Evolutionary conservation across 2,888 invertebrate species (phyloP).

Genomic region (Macropis europaea): DNA sequence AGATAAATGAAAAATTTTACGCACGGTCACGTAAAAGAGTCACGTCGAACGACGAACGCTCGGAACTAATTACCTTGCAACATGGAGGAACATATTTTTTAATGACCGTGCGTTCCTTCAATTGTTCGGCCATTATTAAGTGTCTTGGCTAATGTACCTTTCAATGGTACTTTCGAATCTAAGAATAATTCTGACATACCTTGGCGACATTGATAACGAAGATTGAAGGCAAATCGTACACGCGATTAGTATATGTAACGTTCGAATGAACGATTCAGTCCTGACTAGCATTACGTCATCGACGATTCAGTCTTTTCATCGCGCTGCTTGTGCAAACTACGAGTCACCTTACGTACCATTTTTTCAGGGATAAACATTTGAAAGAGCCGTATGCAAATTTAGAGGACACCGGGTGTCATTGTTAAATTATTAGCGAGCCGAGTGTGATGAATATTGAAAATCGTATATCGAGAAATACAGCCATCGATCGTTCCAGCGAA

Average conservation of each 20-base stretch:
- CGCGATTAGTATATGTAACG: not conserved
- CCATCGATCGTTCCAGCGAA: not conserved
- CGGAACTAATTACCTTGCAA: not conserved
- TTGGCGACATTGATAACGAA: not conserved
- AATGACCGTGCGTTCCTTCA: too few relatives aligned
- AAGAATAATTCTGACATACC: constrained; percentile 15
- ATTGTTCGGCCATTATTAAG: too few relatives aligned
- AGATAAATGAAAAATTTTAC: constrained; percentile 9
- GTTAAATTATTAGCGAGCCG: too few relatives aligned
- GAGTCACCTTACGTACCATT: not conserved
- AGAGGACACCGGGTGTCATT: too few relatives aligned
- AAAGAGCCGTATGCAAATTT: too few relatives aligned
- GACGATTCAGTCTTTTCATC: constrained; percentile 17
- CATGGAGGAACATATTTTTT: too few relatives aligned
- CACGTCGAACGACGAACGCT: not conserved
- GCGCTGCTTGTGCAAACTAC: not conserved
- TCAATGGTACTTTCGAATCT: too few relatives aligned
- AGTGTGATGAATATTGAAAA: too few relatives aligned
- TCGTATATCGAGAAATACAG: not conserved
- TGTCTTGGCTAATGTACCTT: too few relatives aligned
- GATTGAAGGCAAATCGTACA: not conserved
- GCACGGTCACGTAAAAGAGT: not conserved
- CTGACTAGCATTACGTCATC: constrained; percentile 35
- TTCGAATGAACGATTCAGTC: constrained; percentile 20
- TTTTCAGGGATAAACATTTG: too few relatives aligned